Conservation (phyloP, 23 tunicate genomes). For the Styela plicata region DNA sequence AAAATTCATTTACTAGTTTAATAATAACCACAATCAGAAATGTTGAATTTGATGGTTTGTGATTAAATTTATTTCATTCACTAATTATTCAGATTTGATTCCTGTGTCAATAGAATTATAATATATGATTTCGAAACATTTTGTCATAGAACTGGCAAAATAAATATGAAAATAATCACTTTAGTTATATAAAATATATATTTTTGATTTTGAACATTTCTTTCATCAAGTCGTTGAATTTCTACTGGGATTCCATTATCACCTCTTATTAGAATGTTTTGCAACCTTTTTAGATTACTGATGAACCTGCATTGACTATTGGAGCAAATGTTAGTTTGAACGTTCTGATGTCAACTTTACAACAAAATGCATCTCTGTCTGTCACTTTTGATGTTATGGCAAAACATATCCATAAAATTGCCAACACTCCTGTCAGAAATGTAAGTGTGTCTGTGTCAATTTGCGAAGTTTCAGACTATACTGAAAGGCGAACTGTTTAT, state of each 20-base stretch:
- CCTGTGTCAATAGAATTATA: too few relatives aligned
- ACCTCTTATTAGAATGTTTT: not conserved
- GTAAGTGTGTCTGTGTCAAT: constrained; percentile 49
- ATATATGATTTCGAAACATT: too few relatives aligned
- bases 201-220: not conserved
- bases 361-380: constrained; percentile 18
- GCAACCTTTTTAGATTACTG: constrained; percentile 3
- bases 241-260: not conserved
- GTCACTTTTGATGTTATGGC: constrained; percentile 46
- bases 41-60: too few relatives aligned
- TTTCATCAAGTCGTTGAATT: not conserved
- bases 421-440: constrained; percentile 71
- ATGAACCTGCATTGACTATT: not conserved
- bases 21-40: too few relatives aligned
- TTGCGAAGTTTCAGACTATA: too few relatives aligned
- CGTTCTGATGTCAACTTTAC: not conserved
- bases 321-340: constrained; percentile 17
- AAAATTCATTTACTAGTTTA: too few relatives aligned
- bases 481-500: too few relatives aligned
- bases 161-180: not conserved
- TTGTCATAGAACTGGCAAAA: too few relatives aligned
- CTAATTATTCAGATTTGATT: too few relatives aligned
- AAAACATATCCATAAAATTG: constrained; percentile 54
- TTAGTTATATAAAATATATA: not conserved
- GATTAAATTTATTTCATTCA: too few relatives aligned